Evolutionary conservation across 2,113 vertebrate genomes (phyloP).

Genomic region (Catagonus wagneri): DNA sequence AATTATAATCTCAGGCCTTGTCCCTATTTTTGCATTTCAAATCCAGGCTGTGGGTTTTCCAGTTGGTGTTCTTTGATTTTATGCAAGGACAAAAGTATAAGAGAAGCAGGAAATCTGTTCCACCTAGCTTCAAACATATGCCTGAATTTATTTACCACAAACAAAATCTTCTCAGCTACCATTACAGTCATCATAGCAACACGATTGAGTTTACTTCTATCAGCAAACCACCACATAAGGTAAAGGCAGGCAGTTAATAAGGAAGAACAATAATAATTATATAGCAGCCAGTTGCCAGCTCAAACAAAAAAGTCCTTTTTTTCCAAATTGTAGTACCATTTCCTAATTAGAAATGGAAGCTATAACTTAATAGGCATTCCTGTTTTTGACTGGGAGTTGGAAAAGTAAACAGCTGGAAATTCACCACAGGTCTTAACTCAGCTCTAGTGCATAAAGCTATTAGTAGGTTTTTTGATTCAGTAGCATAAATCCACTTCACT

Average conservation of each 20-base stretch:
- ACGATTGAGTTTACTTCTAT: constrained; percentile 87
- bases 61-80: constrained; percentile 34
- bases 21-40: constrained; percentile 82
- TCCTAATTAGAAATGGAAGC: constrained; percentile 57
- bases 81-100: constrained; percentile 56
- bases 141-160: constrained; percentile 88
- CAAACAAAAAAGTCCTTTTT: constrained; percentile 50
- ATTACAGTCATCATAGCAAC: constrained; percentile 87
- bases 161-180: constrained; percentile 87
- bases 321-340: constrained; percentile 55
- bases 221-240: constrained; percentile 87
- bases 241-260: constrained; percentile 87
- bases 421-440: constrained; percentile 56
- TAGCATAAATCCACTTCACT: neutral
- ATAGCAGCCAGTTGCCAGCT: constrained; percentile 74
- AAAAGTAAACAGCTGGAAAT: constrained; percentile 67
- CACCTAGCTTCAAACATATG: constrained; percentile 72
- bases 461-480: constrained; percentile 54
- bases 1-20: neutral
- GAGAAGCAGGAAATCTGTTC: constrained; percentile 74
- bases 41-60: constrained; percentile 57
- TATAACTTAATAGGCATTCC: constrained; percentile 43
- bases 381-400: constrained; percentile 21
- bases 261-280: constrained; percentile 87
- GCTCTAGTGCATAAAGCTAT: neutral